A percentile compares a stretch with the other conserved stretches of the same genome.
Conservation (phyloP, 2,797 vertebrate species). For the Acipenser ruthenus region DNA sequence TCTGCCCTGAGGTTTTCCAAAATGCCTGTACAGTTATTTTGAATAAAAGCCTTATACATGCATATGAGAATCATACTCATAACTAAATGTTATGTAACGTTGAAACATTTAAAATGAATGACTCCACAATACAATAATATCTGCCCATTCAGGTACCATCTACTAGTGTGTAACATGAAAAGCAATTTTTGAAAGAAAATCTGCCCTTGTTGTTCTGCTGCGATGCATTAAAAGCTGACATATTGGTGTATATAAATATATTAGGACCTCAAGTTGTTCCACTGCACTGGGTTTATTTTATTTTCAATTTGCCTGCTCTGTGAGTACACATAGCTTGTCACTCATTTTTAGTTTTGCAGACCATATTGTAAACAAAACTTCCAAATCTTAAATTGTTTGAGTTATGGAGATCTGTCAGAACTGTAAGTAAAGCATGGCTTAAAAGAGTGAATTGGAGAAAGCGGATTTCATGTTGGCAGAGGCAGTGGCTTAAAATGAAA, state of each 20-base stretch:
- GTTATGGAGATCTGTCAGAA: conserved; percentile 8
- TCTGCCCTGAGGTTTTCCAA: too few species aligned
- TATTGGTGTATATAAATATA: conserved; percentile 1
- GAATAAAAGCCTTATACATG: too few species aligned
- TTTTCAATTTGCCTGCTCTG: conserved; percentile 7
- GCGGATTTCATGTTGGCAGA: background rate
- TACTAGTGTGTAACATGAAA: background rate
- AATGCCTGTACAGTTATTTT: too few species aligned
- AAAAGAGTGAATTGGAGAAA: background rate
- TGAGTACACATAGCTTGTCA: conserved; percentile 1
- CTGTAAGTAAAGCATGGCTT: conserved; percentile 1
- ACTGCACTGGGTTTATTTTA: conserved; percentile 6
- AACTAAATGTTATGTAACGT: too few species aligned
- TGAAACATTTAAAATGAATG: too few species aligned
- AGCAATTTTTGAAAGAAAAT: background rate
- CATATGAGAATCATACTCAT: too few species aligned
- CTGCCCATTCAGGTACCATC: background rate
- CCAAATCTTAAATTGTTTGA: conserved; percentile 3
- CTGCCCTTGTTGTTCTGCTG: background rate
- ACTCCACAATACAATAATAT: too few species aligned
- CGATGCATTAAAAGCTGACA: background rate
- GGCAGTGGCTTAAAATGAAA: background rate
- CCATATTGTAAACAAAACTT: background rate
- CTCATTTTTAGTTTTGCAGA: background rate
- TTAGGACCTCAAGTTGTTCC: conserved; percentile 1